Base-by-base conservation (phyloP, 2,113 vertebrate species). In the Naja naja region DNA sequence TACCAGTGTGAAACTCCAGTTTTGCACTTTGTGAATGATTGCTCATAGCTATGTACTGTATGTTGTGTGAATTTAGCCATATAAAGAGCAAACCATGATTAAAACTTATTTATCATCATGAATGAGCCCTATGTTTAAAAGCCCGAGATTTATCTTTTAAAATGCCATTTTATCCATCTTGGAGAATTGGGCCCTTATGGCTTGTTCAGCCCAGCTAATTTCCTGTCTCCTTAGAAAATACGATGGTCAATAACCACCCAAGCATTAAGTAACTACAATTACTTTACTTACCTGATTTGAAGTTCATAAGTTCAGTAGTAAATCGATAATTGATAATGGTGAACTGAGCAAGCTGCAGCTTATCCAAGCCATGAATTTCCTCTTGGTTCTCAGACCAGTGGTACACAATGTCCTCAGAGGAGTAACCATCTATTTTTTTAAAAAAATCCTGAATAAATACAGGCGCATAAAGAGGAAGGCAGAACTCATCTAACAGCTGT, bases 311-410 rank as follows among this genome's bases (percentile, higher is more conserved):
- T 96, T 99, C 99, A 0, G 98, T 99, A 93, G 98, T 98, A 94
- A 99, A 99, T 55, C 97, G 98, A 96, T 99, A 99, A 96, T 97
- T 98, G 20, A 98, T 99, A 95, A 99, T 99, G 93, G 99, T 99
- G 97, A 99, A 99, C 94, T 99, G 99, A 34, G 99, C 99, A 86
- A 99, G 98, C 95, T 99, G 98, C 94, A 99, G 97, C 96, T 99
- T 98, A 96, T 99, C 99, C 96, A 99, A 97, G 45, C 99, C 99
- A 0, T 99, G 99, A 96, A 99, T 99, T 95, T 98, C 98, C 34
- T 96, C 98, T 96, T 99, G 99, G 97, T 98, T 99, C 92, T 99
- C 99, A 0, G 99, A 99, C 99, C 99, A 99, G 96, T 99, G 98
- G 96, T 99, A 99, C 53, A 99, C 97, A 0, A 99, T 99, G 94